Evolutionary conservation across 1,140 invertebrate species (phyloP).

Genomic region (Brachionus rotundiformis): DNA sequence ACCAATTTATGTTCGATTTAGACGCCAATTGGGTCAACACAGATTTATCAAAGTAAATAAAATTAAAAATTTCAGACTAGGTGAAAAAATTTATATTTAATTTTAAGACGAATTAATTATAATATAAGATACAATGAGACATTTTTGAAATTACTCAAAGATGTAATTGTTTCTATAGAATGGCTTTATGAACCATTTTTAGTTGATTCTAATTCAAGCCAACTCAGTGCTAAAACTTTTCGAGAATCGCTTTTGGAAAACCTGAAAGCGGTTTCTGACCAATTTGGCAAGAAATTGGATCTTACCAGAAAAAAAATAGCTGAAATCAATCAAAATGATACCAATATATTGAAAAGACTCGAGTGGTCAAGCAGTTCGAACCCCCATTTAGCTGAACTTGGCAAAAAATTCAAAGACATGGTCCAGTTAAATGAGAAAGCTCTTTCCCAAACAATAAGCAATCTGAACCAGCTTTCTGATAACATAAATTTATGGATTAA

Average conservation of each 20-base stretch:
- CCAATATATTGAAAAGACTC: neutral
- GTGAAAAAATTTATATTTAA: neutral
- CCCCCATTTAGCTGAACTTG: neutral
- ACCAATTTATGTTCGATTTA: constrained; percentile 1
- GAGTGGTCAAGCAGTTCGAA: constrained; percentile 9
- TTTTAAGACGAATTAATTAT: neutral
- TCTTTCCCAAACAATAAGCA: neutral
- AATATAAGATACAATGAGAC: neutral
- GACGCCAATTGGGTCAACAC: constrained; percentile 10
- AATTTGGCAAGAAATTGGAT: neutral
- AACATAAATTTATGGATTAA: neutral
- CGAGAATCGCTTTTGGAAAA: neutral
- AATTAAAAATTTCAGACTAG: neutral
- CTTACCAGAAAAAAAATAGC: neutral
- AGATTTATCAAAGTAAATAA: neutral
- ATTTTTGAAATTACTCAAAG: neutral
- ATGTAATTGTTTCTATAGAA: neutral
- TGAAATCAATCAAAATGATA: neutral
- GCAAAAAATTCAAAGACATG: constrained; percentile 2
- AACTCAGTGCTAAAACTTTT: neutral
- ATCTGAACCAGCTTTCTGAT: neutral
- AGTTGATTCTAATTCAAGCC: neutral
- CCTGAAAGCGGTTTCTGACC: neutral
- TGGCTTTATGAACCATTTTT: neutral
- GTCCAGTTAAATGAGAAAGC: neutral